phyloP scores from a whole-genome alignment of 2,797 vertebrate species.

The Brachyalestes nurse region DNA sequence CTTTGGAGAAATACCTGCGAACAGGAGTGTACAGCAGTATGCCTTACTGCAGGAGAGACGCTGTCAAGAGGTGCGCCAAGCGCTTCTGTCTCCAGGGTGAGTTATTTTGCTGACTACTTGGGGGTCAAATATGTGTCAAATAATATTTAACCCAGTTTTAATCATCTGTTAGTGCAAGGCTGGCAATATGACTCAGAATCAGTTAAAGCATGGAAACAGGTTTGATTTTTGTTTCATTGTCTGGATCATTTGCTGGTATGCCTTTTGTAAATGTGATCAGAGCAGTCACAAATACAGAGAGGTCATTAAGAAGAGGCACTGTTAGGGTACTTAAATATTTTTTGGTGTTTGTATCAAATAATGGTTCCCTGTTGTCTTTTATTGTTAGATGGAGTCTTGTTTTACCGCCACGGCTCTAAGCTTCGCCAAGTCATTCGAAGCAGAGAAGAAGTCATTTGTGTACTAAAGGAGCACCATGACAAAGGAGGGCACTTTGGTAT shows the following conservation, averaged over 20 bases:
- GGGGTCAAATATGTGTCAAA: neutral
- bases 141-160: neutral
- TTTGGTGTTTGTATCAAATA: neutral
- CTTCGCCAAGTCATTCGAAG: conserved; percentile 35
- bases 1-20: conserved; percentile 47
- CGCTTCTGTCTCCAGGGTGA: conserved; percentile 46
- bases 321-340: no score
- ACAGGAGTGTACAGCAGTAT: conserved; percentile 41
- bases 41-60: conserved; percentile 27
- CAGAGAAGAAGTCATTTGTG: conserved; percentile 34
- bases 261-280: no score
- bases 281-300: no score
- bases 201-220: neutral
- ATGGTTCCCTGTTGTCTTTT: neutral
- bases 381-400: conserved; percentile 40
- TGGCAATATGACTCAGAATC: neutral
- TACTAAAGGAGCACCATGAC: conserved; percentile 49
- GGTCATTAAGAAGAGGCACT: no score
- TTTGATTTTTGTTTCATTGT: neutral
- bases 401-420: conserved; percentile 31
- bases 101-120: neutral
- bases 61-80: conserved; percentile 44
- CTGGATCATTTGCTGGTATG: neutral
- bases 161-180: neutral
- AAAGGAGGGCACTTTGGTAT: conserved; percentile 43